These are phyloP conservation scores for Alethe diademata DNA, from an alignment of 2,113 vertebrate genomes.

Conservation along the genomic window DNA sequence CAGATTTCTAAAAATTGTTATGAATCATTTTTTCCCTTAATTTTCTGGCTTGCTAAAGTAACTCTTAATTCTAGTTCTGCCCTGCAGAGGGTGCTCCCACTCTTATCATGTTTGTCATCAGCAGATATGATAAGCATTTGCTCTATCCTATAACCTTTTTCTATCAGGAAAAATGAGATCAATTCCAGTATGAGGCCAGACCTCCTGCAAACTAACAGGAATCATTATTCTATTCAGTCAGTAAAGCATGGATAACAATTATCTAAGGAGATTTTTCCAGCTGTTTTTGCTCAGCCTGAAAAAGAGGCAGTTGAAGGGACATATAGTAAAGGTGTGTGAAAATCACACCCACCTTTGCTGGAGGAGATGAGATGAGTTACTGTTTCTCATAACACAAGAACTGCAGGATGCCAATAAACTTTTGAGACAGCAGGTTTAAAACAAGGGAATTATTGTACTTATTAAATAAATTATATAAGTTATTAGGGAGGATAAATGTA, in stretches of 20 bases:
- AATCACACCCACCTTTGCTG: background rate
- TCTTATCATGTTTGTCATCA: background rate
- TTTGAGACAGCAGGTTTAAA: background rate
- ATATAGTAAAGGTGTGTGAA: background rate
- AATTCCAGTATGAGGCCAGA: background rate
- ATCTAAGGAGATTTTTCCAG: background rate
- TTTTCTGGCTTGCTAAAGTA: background rate
- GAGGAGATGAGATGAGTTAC: background rate
- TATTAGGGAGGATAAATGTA: background rate
- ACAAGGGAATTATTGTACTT: background rate
- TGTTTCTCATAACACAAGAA: background rate
- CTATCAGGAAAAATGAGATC: background rate
- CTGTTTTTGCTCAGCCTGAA: background rate
- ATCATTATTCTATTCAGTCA: background rate
- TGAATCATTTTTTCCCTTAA: background rate
- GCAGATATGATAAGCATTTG: fast-evolving
- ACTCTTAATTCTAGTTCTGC: background rate
- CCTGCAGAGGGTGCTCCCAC: conserved; percentile 6
- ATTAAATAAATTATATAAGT: background rate
- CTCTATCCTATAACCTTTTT: background rate
- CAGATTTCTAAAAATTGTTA: fast-evolving
- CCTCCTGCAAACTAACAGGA: background rate
- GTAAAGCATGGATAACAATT: background rate
- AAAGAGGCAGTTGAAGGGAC: background rate
- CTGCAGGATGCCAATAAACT: background rate